Conservation (phyloP, 2,797 vertebrate genomes). For the Balearica regulorum region DNA sequence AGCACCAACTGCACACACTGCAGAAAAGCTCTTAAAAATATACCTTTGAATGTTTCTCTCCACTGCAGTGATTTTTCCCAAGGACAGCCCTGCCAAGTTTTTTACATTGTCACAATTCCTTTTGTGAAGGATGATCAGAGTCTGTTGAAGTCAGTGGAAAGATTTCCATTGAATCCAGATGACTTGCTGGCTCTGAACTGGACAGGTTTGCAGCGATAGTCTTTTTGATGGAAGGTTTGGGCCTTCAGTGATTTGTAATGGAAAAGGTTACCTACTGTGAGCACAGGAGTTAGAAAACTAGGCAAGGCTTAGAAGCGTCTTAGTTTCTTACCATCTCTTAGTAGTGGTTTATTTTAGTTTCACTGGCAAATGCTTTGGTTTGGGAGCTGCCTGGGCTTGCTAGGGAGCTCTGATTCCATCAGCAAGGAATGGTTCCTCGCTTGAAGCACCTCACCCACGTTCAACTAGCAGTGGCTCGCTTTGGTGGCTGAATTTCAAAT, state of each 20-base stretch:
- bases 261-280: background rate
- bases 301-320: background rate
- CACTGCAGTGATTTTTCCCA: background rate
- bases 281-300: background rate
- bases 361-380: background rate
- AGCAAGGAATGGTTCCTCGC: conserved; percentile 21
- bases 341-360: background rate
- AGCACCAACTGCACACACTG: background rate
- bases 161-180: background rate
- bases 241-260: background rate
- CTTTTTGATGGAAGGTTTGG: background rate
- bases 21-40: background rate
- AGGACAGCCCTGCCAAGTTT: background rate
- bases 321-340: background rate
- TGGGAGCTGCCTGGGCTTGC: conserved; percentile 27
- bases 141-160: background rate
- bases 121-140: background rate
- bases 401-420: conserved; percentile 18
- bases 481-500: background rate
- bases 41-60: background rate
- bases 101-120: background rate
- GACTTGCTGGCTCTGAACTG: background rate
- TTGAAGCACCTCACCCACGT: conserved; percentile 25
- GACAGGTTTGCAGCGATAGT: background rate
- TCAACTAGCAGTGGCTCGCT: conserved; percentile 28